Evolutionary conservation across 1,140 invertebrate genomes (phyloP).

Genomic region (Uloborus diversus): DNA sequence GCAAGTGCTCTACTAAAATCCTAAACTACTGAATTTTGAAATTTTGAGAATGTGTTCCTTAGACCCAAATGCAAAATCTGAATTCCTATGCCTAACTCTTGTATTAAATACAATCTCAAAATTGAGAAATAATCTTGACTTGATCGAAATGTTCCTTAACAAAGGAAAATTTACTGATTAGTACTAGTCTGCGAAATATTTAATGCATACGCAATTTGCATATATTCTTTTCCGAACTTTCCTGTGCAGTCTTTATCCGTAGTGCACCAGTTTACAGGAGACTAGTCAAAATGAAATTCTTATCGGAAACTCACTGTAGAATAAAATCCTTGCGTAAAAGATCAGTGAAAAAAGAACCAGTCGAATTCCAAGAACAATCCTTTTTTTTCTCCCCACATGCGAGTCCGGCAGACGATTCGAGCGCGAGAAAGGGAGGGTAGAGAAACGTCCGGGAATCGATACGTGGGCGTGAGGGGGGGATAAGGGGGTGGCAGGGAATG

Average conservation of each 20-base stretch:
- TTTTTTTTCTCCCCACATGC: not conserved
- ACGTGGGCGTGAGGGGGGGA: not conserved
- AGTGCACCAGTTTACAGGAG: not conserved
- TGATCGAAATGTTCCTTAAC: too few relatives aligned
- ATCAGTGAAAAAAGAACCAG: not conserved
- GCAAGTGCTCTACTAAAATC: too few relatives aligned
- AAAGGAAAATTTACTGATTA: too few relatives aligned
- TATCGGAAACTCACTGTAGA: too few relatives aligned
- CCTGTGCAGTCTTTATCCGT: not conserved
- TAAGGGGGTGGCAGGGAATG: not conserved
- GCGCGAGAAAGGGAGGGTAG: not conserved
- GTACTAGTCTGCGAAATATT: too few relatives aligned
- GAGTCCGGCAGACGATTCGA: not conserved
- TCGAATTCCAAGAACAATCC: not conserved
- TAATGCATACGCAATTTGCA: too few relatives aligned
- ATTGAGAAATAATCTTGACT: too few relatives aligned
- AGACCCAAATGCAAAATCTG: too few relatives aligned
- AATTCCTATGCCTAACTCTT: too few relatives aligned
- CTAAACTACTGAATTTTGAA: too few relatives aligned
- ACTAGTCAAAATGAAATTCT: not conserved
- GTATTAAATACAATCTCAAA: too few relatives aligned
- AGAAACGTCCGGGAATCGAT: not conserved
- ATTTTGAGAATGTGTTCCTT: too few relatives aligned
- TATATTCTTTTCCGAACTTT: not conserved
- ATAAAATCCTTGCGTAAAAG: not conserved